A percentile compares a stretch with the other conserved stretches of the same genome.
phyloP scores from a whole-genome alignment of 2,797 vertebrate genomes.

The Natrix natrix region DNA sequence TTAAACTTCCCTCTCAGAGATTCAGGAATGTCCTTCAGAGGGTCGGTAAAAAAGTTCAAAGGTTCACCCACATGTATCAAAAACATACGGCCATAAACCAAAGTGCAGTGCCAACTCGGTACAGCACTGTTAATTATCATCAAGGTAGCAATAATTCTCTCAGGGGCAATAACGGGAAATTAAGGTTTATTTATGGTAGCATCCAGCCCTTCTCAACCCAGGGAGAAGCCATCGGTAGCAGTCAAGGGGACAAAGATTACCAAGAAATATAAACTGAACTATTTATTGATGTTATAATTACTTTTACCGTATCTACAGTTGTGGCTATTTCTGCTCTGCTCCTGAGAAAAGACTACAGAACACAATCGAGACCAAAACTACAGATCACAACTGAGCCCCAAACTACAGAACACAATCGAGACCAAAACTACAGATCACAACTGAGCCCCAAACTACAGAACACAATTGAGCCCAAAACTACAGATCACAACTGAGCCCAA shows the following conservation, averaged over 20 bases:
- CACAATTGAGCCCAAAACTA: no score
- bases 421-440: no score
- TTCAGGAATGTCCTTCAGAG: conserved; percentile 55
- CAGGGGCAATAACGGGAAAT: conserved; percentile 69
- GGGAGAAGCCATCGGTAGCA: conserved; percentile 33
- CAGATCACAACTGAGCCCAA: no score
- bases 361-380: no score
- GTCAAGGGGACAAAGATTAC: conserved; percentile 42
- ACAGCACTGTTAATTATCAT: conserved; percentile 54
- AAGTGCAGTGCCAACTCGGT: conserved; percentile 71
- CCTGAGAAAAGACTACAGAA: background rate
- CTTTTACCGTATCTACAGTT: background rate
- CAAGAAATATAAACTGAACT: background rate
- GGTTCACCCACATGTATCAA: conserved; percentile 59
- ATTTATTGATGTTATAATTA: background rate
- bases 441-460: no score
- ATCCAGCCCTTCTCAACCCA: conserved; percentile 41
- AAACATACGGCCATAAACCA: conserved; percentile 81
- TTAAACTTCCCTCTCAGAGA: conserved; percentile 60
- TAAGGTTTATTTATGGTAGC: conserved; percentile 57
- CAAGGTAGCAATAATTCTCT: conserved; percentile 50
- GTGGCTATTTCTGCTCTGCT: background rate
- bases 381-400: no score
- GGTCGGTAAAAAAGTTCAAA: conserved; percentile 68
- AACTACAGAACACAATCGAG: no score